Evolutionary conservation across 53 echinoderm and acorn worm genomes (phyloP), one percentile per base, ranked within the genome.

Genomic region (Echinometra lucunter): DNA sequence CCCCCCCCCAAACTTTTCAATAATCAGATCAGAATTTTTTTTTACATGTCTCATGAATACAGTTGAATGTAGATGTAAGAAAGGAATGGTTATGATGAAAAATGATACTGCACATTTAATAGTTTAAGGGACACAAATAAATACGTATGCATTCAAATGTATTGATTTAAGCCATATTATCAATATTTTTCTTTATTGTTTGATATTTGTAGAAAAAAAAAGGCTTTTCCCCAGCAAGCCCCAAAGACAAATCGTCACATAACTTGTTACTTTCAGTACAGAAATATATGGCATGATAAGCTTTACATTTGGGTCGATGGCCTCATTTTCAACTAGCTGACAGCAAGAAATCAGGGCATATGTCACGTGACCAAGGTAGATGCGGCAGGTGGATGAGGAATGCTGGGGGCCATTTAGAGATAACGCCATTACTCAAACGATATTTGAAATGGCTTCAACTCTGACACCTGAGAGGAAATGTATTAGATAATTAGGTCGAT

Each of bases 311-410:
- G 44, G 81, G 81, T 81, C 81, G 25, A 15, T 81, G 81, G 81
- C 44, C 81, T 44, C 38, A 81, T 81, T 81, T 38, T 81, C 23
- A 81, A 44, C 81, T 16, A 44, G 44, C 21, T 81, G 81, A 81
- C 81, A 81, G 81, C 81, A 21, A 38, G 21, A 44, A 81, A 81
- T 81, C 81, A 44, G 81, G 81, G 44, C 44, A 81, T 44, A 28
- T 42, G 81, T 81, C 81, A 81, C 81, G 42, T 42, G 81, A 81
- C 81, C 44, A 19, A 42, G 81, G 81, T 7, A 81, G 44, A 81
- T 81, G 23, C 81, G 23, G 44, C 81, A 81, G 81, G 81, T 81
- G 81, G 40, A 44, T 81, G 81, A 81, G 81, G 19, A 21, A 19
- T 81, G 81, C 44, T 18, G 81, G 21, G 81, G 81, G 16, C 81